Conservation (phyloP, 2,888 invertebrate species). For the Drosophila macrospina region DNA sequence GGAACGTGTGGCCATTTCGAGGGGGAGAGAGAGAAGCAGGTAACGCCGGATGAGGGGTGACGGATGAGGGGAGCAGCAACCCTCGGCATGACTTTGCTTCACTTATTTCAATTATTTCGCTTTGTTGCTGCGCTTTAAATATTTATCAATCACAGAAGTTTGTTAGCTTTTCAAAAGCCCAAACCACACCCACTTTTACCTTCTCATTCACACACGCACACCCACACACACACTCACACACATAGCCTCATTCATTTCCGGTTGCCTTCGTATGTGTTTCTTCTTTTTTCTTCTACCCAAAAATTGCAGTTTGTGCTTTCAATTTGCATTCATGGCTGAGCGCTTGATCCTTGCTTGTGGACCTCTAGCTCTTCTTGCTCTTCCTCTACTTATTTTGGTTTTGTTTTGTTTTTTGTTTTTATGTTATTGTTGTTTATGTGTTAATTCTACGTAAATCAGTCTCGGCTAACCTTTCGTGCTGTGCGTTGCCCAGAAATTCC, state of each 20-base stretch:
- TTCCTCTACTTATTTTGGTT: not conserved
- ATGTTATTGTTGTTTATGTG: constrained; percentile 9
- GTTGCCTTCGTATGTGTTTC: constrained; percentile 15
- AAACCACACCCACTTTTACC: constrained; percentile 6
- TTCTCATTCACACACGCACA: constrained; percentile 2
- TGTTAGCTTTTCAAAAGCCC: constrained; percentile 78
- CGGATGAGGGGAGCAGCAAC: constrained; percentile 39
- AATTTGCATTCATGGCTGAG: constrained; percentile 66
- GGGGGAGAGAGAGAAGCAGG: not conserved
- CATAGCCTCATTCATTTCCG: constrained; percentile 53
- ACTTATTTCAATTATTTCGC: constrained; percentile 86
- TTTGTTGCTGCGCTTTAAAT: constrained; percentile 85
- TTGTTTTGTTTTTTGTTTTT: not conserved
- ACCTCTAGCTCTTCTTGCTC: not conserved
- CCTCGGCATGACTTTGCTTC: constrained; percentile 78
- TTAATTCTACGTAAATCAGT: constrained; percentile 58
- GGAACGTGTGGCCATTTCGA: constrained; percentile 23
- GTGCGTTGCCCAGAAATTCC: constrained; percentile 40
- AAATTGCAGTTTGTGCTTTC: constrained; percentile 68
- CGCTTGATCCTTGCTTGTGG: constrained; percentile 52
- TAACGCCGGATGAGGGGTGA: not conserved
- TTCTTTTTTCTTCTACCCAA: constrained; percentile 11
- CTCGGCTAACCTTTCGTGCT: constrained; percentile 20
- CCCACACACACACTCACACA: constrained; percentile 2
- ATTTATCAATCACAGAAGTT: constrained; percentile 85